These are phyloP conservation scores for Huso huso DNA, from an alignment of 2,797 vertebrate species.

Conservation along the genomic window DNA sequence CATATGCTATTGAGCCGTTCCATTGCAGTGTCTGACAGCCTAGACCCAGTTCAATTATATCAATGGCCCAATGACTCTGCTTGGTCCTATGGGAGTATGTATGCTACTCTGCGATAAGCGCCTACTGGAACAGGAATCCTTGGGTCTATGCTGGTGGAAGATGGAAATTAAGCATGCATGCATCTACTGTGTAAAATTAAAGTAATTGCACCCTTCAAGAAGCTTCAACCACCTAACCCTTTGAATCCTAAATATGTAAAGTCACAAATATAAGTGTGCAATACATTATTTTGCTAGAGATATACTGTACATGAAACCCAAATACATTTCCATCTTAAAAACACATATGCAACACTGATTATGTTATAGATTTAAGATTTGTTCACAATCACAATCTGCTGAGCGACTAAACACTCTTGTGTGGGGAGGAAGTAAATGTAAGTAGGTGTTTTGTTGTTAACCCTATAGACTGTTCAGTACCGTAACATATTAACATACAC, in stretches of 20 bases:
- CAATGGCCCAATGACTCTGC: slow-evolving; percentile 88
- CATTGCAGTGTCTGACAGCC: slow-evolving; percentile 70
- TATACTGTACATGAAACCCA: slow-evolving; percentile 1
- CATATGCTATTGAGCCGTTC: slow-evolving; percentile 68
- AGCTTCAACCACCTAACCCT: slow-evolving; percentile 72
- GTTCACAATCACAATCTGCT: too few species aligned
- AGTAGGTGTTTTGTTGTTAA: too few species aligned
- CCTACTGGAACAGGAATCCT: slow-evolving; percentile 76
- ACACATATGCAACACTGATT: not conserved
- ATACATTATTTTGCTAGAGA: slow-evolving; percentile 2
- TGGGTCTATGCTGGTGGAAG: slow-evolving; percentile 66
- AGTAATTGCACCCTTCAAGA: slow-evolving; percentile 76
- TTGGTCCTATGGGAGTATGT: slow-evolving; percentile 85
- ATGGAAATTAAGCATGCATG: slow-evolving; percentile 78
- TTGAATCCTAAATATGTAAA: slow-evolving; percentile 53
- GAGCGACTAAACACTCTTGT: too few species aligned
- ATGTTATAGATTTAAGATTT: not conserved
- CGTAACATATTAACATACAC: too few species aligned
- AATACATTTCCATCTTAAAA: not conserved
- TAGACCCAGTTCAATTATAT: slow-evolving; percentile 85
- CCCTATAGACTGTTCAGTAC: too few species aligned
- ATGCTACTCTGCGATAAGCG: slow-evolving; percentile 95
- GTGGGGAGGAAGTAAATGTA: too few species aligned
- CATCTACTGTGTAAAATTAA: slow-evolving; percentile 80
- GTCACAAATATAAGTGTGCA: slow-evolving; percentile 9